Percentiles rank a stretch among this genome's conserved stretches.
phyloP scores from a whole-genome alignment of 2,113 vertebrate genomes.

The Pluvialis apricaria region DNA sequence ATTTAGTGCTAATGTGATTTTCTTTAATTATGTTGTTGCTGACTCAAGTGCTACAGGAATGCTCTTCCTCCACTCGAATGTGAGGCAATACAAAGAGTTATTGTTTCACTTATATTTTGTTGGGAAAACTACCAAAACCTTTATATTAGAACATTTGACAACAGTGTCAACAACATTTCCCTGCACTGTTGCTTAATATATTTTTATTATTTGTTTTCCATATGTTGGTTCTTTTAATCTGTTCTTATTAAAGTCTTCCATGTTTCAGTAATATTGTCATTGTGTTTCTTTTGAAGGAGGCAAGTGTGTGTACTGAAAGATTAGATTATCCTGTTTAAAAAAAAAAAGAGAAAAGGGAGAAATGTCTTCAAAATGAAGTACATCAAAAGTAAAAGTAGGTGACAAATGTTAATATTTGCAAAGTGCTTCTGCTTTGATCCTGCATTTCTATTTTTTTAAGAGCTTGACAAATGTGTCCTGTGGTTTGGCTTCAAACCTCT shows the following conservation, averaged over 20 bases:
- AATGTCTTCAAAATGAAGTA: slow-evolving; percentile 71
- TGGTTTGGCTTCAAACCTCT: slow-evolving; percentile 78
- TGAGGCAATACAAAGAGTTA: not conserved
- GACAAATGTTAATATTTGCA: slow-evolving; percentile 84
- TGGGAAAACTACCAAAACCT: slow-evolving; percentile 11
- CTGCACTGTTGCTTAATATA: slow-evolving; percentile 63
- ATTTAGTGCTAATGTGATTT: not conserved
- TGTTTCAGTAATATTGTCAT: slow-evolving; percentile 40
- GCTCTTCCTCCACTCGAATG: not conserved
- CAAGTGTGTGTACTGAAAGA: slow-evolving; percentile 71
- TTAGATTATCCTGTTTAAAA: slow-evolving; percentile 67
- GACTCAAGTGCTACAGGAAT: not conserved
- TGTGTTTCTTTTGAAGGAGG: slow-evolving; percentile 63
- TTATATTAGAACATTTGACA: slow-evolving; percentile 12
- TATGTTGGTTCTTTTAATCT: slow-evolving; percentile 30
- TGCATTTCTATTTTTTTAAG: slow-evolving; percentile 75
- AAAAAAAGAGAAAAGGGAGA: slow-evolving; percentile 41
- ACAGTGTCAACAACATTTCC: slow-evolving; percentile 10
- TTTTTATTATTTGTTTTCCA: slow-evolving; percentile 63
- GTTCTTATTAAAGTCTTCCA: slow-evolving; percentile 63
- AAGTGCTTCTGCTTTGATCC: slow-evolving; percentile 82
- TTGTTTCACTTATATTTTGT: slow-evolving; percentile 21
- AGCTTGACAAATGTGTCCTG: slow-evolving; percentile 79
- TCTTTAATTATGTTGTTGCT: not conserved
- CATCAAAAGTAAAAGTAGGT: slow-evolving; percentile 83